These are phyloP conservation scores for Polylopha cassiicola DNA, from an alignment of 2,888 invertebrate genomes.

Conservation along the genomic window DNA sequence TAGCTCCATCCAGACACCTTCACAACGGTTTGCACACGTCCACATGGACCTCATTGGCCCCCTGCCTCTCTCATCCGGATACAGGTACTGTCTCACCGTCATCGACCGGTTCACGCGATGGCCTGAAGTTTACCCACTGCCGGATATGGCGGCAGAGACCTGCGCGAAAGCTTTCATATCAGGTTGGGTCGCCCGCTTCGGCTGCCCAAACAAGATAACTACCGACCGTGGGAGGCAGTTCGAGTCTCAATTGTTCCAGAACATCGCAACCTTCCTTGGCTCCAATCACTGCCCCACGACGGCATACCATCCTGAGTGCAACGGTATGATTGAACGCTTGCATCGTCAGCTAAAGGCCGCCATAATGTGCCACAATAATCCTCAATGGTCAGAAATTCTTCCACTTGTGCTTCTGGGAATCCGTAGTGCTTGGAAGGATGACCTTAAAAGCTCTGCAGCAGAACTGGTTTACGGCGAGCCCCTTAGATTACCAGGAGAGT, in stretches of 20 bases:
- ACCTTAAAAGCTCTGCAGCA: background rate
- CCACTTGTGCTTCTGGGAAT: slow-evolving; percentile 8
- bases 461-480: too few relatives aligned
- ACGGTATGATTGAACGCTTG: slow-evolving; percentile 47
- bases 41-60: slow-evolving; percentile 58
- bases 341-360: slow-evolving; percentile 45
- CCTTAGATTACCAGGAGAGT: too few relatives aligned
- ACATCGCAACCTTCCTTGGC: background rate
- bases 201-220: slow-evolving; percentile 36
- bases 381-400: slow-evolving; percentile 1
- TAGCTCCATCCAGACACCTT: slow-evolving; percentile 24
- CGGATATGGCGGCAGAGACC: slow-evolving; percentile 36
- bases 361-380: slow-evolving; percentile 38
- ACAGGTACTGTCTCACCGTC: slow-evolving; percentile 39
- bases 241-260: slow-evolving; percentile 35
- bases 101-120: slow-evolving; percentile 41
- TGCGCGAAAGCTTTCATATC: slow-evolving; percentile 35
- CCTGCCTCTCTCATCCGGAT: slow-evolving; percentile 35
- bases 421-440: slow-evolving; percentile 9
- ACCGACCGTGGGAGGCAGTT: slow-evolving; percentile 50
- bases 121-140: slow-evolving; percentile 38
- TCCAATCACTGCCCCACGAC: slow-evolving; percentile 28
- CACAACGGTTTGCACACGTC: slow-evolving; percentile 42
- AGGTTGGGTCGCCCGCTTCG: slow-evolving; percentile 46
- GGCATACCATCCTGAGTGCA: slow-evolving; percentile 42